phyloP scores from a whole-genome alignment of 2,797 vertebrate genomes.

The Pipistrellus kuhlii region DNA sequence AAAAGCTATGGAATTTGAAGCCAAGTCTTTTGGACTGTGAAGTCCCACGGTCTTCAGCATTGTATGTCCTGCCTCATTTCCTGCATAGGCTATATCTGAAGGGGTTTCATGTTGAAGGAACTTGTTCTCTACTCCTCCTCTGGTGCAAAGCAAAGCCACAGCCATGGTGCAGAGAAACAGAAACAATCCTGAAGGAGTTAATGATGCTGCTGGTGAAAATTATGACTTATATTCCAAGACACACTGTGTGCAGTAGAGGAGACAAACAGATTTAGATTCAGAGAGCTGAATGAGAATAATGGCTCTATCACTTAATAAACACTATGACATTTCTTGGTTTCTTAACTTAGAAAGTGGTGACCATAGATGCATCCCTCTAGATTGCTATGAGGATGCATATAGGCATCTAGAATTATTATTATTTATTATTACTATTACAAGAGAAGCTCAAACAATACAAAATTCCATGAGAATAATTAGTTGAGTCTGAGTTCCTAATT shows the following conservation, averaged over 20 bases:
- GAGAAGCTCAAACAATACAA: background rate
- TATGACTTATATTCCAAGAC: background rate
- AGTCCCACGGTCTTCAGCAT: too few species aligned
- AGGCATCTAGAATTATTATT: background rate
- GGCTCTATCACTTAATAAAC: background rate
- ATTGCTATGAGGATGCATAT: background rate
- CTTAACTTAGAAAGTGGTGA: slow-evolving; percentile 37
- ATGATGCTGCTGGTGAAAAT: background rate
- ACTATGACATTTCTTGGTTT: background rate
- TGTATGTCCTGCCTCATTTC: accelerated
- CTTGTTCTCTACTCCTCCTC: background rate
- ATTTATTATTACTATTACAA: background rate
- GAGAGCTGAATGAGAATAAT: background rate
- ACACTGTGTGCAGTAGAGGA: background rate
- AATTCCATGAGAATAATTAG: background rate
- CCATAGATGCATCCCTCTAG: background rate
- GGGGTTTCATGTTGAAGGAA: background rate
- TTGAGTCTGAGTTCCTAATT: background rate
- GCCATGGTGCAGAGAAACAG: background rate
- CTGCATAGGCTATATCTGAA: background rate
- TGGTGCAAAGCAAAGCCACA: background rate
- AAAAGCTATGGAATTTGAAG: background rate
- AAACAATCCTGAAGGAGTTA: background rate
- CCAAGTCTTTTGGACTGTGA: background rate
- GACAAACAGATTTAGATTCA: background rate